These are phyloP conservation scores for Dipus sagitta DNA, from an alignment of 2,797 vertebrate species.

Conservation along the genomic window DNA sequence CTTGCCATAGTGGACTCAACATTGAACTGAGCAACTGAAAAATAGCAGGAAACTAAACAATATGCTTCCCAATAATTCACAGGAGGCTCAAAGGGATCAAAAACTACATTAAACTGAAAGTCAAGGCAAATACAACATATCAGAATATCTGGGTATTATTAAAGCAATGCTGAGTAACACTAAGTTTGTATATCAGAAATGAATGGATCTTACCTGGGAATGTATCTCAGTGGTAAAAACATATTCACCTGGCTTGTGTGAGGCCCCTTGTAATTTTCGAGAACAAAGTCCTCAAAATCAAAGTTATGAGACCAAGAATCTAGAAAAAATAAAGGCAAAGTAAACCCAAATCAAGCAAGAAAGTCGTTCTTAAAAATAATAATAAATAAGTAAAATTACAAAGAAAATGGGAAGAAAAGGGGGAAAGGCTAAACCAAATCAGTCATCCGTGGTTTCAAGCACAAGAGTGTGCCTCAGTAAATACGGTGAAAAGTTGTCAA, in stretches of 20 bases:
- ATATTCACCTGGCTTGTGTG: too few relatives aligned
- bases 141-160: not conserved
- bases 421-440: not conserved
- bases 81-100: not conserved
- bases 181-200: not conserved
- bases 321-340: slow-evolving; percentile 17
- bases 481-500: too few relatives aligned
- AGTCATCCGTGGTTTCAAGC: too few relatives aligned
- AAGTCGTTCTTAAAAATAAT: not conserved
- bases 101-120: not conserved
- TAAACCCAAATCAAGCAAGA: not conserved
- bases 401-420: not conserved
- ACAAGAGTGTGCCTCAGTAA: too few relatives aligned
- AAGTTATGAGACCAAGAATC: not conserved
- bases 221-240: too few relatives aligned
- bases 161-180: not conserved
- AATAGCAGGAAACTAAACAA: not conserved
- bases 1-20: not conserved
- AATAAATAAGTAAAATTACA: not conserved
- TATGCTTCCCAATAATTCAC: not conserved
- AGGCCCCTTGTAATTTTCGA: too few relatives aligned
- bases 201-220: too few relatives aligned
- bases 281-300: not conserved
- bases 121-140: not conserved
- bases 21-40: slow-evolving; percentile 18